Conservation (phyloP, 2,797 vertebrate species). For the Vireo griseus region DNA sequence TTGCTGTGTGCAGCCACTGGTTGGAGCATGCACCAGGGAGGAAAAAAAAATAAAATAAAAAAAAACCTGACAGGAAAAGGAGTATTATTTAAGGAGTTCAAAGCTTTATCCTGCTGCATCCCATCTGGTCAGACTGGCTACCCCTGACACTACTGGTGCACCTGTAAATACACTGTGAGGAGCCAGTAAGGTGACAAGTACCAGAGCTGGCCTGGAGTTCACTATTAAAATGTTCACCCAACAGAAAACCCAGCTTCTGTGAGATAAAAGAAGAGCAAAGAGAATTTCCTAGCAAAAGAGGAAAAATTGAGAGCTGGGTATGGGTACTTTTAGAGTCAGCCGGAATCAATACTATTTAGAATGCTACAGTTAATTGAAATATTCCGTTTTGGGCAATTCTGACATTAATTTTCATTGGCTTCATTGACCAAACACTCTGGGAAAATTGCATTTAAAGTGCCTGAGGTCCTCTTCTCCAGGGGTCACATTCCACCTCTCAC, state of each 20-base stretch:
- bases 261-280: neutral
- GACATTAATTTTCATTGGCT: neutral
- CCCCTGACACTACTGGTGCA: neutral
- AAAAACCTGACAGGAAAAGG: neutral
- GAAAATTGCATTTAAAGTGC: neutral
- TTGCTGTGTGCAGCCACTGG: neutral
- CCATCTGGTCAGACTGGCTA: neutral
- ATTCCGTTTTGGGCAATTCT: neutral
- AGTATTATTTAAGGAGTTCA: neutral
- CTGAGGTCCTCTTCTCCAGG: neutral
- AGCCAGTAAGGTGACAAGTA: neutral
- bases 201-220: neutral
- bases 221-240: neutral
- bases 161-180: neutral
- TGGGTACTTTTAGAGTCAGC: neutral
- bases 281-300: neutral
- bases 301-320: neutral
- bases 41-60: rapidly evolving
- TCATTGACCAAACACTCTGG: neutral
- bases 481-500: neutral
- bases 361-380: constrained; percentile 18
- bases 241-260: neutral
- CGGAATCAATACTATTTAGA: neutral
- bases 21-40: neutral
- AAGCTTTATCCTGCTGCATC: neutral